Evolutionary conservation across 2,888 invertebrate genomes (phyloP), one percentile per base, ranked within the genome.

Genomic region (Nipponacmea schrenckii): DNA sequence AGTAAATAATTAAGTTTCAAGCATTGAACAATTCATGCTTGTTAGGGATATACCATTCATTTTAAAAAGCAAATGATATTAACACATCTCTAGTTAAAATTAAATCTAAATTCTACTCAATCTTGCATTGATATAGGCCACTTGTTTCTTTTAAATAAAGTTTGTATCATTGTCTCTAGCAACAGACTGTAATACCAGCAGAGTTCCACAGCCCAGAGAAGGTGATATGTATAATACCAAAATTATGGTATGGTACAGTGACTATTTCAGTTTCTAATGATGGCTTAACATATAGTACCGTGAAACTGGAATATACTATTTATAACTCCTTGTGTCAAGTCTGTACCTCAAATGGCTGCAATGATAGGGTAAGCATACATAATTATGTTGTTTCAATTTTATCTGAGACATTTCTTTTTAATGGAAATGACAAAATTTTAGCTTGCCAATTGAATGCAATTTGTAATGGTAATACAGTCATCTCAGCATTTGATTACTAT

Each of bases 241-340:
- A 65, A 39, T 71, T 46, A 26, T 39, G 10, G 7, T 39, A 39
- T 39, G 73, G 75, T 17, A 64, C 64, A 15, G 70, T 73, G 15
- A 14, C 64, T 1, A 65, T 78, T 2, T 50, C 70, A 45, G 48
- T 78, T 67, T 75, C 75, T 66, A 78, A 75, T 67, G 72, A 75
- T 64, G 71, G 71, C 8, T 10, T 62, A 31, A 75, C 63, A 50
- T 62, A 62, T 15, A 77, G 77, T 56, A 56, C 15, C 56, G 67
- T 69, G n/a, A 26, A 26, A 14, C 66, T 75, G 1, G 7, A 31
- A 27, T 78, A 68, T 69, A 56, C 62, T 15, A 62, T 69, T 62
- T 77, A 68, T 68, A 74, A 79, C 70, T 79, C 79, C 44, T 64
- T 79, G n/a, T 79, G 79, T 77, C 64, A 72, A n/a, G 73, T 72